Percentiles rank a stretch among this genome's conserved stretches.
phyloP scores from a whole-genome alignment of 1,140 invertebrate species.

The Chironomus tepperi region DNA sequence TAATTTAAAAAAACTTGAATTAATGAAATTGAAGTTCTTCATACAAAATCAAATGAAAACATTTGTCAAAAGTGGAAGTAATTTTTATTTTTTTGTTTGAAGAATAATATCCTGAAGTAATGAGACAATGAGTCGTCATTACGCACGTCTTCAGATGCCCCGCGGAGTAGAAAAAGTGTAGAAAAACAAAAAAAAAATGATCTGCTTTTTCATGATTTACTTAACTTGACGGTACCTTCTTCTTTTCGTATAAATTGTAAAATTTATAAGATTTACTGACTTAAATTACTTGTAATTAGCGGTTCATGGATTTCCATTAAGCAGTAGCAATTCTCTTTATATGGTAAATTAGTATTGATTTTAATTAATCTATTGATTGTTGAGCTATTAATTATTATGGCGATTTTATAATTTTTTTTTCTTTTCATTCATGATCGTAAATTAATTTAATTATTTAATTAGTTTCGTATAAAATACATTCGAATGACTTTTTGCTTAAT shows the following conservation, averaged over 20 bases:
- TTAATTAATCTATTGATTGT: slow-evolving; percentile 21
- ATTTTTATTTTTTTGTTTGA: neutral
- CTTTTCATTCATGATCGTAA: neutral
- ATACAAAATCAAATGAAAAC: neutral
- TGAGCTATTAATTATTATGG: slow-evolving; percentile 14
- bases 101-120: neutral
- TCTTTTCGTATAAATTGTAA: no score
- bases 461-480: neutral
- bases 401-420: neutral
- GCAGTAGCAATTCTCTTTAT: neutral
- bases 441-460: slow-evolving; percentile 14
- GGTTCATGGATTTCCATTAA: slow-evolving; percentile 1
- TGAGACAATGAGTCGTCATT: neutral
- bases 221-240: neutral
- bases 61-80: neutral
- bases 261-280: neutral
- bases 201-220: neutral
- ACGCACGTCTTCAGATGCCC: neutral
- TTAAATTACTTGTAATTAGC: slow-evolving; percentile 14
- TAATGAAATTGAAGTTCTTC: neutral
- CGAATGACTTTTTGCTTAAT: neutral
- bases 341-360: slow-evolving; percentile 19
- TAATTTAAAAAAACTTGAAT: neutral
- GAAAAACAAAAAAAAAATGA: neutral
- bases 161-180: neutral